Evolutionary conservation across 2,888 invertebrate species (phyloP).

Genomic region (Alloplasta piceator): DNA sequence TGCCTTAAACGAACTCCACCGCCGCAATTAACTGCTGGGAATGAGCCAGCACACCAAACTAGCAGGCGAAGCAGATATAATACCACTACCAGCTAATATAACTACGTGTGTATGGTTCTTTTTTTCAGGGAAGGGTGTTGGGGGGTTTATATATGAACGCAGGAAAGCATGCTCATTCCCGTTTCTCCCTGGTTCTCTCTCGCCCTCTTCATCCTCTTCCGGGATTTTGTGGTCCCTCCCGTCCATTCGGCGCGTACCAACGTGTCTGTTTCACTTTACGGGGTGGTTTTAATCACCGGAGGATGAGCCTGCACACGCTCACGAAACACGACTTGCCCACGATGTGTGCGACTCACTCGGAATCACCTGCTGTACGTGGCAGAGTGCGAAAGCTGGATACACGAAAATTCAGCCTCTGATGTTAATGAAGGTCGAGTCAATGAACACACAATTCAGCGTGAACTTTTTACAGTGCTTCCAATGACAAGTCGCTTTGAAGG

Average conservation of each 20-base stretch:
- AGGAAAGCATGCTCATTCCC: constrained; percentile 31
- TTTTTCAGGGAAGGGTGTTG: constrained; percentile 30
- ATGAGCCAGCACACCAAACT: constrained; percentile 61
- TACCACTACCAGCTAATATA: constrained; percentile 12
- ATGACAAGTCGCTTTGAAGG: too few relatives aligned
- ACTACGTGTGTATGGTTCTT: constrained; percentile 30
- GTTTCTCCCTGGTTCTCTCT: constrained; percentile 13
- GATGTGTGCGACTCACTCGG: constrained; percentile 22
- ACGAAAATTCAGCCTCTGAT: too few relatives aligned
- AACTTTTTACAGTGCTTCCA: too few relatives aligned
- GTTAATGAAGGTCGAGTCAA: too few relatives aligned
- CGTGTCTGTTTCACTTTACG: constrained; percentile 32
- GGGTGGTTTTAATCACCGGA: constrained; percentile 16
- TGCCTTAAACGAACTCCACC: constrained; percentile 75
- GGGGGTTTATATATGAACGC: constrained; percentile 32
- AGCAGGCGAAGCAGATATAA: constrained; percentile 23
- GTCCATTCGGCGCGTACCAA: constrained; percentile 15
- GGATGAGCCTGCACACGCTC: constrained; percentile 37
- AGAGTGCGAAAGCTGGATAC: not conserved
- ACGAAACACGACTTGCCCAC: constrained; percentile 27
- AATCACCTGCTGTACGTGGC: constrained; percentile 37
- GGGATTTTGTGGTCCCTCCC: constrained; percentile 17
- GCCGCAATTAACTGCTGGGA: constrained; percentile 74
- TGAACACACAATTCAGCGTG: too few relatives aligned
- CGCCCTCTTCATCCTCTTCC: constrained; percentile 19